Conservation (phyloP, 2,888 invertebrate genomes). For the Stenolophus ochropezus region DNA sequence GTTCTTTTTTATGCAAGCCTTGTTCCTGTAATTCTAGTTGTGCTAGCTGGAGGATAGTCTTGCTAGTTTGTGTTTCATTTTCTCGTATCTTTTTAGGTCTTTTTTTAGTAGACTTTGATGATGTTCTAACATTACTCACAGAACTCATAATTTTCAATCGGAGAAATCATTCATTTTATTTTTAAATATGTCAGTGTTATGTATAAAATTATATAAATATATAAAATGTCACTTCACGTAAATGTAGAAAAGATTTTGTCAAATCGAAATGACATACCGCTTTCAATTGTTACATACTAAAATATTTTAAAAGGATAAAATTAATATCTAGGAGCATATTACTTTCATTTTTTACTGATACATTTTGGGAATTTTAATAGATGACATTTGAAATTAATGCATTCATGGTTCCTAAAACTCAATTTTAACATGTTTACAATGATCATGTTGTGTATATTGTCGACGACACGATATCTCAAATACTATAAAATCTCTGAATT, state of each 20-base stretch:
- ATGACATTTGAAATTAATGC: too few species aligned
- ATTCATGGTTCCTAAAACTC: too few species aligned
- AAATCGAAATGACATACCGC: constrained; percentile 22
- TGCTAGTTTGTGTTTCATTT: constrained; percentile 77
- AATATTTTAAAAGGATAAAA: too few species aligned
- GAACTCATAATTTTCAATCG: constrained; percentile 15
- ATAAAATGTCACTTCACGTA: constrained; percentile 20
- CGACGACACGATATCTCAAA: too few species aligned
- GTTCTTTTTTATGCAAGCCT: not conserved
- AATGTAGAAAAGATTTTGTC: constrained; percentile 60
- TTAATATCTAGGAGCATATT: too few species aligned
- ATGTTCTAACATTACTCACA: not conserved
- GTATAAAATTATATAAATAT: not conserved
- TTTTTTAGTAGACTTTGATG: not conserved
- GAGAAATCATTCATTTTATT: not conserved
- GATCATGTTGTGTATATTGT: too few species aligned
- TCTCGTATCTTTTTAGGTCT: constrained; percentile 65
- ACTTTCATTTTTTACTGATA: too few species aligned
- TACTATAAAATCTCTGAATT: too few species aligned
- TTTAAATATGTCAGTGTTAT: not conserved
- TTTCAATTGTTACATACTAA: constrained; percentile 20
- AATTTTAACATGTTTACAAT: too few species aligned
- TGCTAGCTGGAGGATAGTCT: constrained; percentile 76
- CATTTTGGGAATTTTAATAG: too few species aligned
- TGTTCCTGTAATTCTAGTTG: constrained; percentile 64